Conservation (phyloP, 2,888 invertebrate species). For the Cerceris ruficornis region DNA sequence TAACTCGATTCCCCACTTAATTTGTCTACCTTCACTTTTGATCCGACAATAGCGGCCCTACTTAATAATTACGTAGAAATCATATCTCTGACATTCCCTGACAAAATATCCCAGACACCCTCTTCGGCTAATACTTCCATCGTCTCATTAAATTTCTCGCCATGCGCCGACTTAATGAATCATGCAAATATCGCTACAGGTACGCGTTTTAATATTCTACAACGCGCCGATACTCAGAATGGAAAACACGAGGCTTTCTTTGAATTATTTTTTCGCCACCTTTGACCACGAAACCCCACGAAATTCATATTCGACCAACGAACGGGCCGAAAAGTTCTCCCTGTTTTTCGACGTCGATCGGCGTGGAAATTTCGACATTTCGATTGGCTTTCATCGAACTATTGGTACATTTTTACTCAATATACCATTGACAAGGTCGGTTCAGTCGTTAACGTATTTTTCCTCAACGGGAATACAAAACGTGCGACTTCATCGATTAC, state of each 20-base stretch:
- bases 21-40: background rate
- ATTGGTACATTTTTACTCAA: background rate
- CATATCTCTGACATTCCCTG: too few relatives aligned
- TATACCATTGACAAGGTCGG: background rate
- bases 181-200: background rate
- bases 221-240: background rate
- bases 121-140: background rate
- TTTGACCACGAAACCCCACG: too few relatives aligned
- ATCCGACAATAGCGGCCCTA: too few relatives aligned
- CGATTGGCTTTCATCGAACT: too few relatives aligned
- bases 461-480: constrained; percentile 8
- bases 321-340: too few relatives aligned
- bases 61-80: too few relatives aligned
- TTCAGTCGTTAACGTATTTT: background rate
- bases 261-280: background rate
- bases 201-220: background rate
- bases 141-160: background rate
- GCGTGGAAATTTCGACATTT: background rate
- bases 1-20: background rate
- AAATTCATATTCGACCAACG: background rate
- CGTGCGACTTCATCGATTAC: background rate
- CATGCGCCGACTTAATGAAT: background rate
- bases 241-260: background rate
- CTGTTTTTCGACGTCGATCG: background rate
- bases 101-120: too few relatives aligned